Percentiles rank a stretch among this genome's conserved stretches.
Evolutionary conservation across 53 echinoderm and acorn worm genomes (phyloP).

Genomic region (Pentamera pediparva): DNA sequence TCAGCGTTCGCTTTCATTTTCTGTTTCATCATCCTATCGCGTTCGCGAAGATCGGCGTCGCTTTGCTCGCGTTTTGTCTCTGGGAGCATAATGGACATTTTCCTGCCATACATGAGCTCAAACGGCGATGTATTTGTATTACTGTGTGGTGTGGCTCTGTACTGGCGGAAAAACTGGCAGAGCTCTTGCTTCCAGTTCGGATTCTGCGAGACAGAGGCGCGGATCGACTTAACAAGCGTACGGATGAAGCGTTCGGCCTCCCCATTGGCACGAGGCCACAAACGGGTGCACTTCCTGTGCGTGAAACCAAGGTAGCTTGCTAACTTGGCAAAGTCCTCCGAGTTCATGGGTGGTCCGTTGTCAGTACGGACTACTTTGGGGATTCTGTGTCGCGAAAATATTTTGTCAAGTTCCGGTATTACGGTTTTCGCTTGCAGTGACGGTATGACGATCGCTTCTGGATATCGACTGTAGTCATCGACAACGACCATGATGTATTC

Average conservation of each 20-base stretch:
- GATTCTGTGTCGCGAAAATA: conserved; percentile 56
- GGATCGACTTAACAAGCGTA: conserved; percentile 37
- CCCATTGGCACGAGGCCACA: conserved; percentile 63
- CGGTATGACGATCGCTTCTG: conserved; percentile 47
- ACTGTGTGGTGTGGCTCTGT: conserved; percentile 48
- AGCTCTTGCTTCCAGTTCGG: conserved; percentile 39
- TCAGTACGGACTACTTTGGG: conserved; percentile 52
- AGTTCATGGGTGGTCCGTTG: conserved; percentile 66
- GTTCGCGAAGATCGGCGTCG: conserved; percentile 13
- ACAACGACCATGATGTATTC: conserved; percentile 65
- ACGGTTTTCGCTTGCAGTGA: conserved; percentile 52
- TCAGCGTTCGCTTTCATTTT: conserved; percentile 47
- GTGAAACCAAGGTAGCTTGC: conserved; percentile 56
- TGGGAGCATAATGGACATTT: neutral
- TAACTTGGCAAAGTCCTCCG: conserved; percentile 47
- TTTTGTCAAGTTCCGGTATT: conserved; percentile 55
- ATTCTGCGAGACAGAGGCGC: conserved; percentile 31
- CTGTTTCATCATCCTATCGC: conserved; percentile 41
- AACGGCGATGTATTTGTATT: conserved; percentile 35
- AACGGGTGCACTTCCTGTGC: conserved; percentile 48
- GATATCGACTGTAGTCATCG: conserved; percentile 64
- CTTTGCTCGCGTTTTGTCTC: neutral
- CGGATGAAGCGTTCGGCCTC: conserved; percentile 56
- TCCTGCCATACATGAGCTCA: conserved; percentile 29
- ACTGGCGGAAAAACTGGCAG: conserved; percentile 33